phyloP scores from a whole-genome alignment of 2,113 vertebrate genomes.

The Brachyhypopomus gauderio region DNA sequence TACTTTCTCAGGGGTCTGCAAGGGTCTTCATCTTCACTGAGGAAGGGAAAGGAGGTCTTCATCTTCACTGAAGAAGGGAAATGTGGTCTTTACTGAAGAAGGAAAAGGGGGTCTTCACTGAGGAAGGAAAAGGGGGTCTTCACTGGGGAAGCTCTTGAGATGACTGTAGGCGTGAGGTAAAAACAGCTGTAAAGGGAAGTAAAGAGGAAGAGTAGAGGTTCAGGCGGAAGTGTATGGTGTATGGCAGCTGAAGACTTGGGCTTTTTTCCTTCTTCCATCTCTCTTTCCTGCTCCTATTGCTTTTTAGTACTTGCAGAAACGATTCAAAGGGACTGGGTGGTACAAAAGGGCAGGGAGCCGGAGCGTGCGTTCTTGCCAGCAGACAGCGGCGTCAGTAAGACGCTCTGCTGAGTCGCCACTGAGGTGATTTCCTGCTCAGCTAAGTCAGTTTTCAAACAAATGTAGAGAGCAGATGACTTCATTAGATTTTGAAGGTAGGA shows the following conservation, averaged over 20 bases:
- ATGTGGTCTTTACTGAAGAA: too few species aligned
- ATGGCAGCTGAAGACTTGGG: background rate
- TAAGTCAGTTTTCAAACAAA: background rate
- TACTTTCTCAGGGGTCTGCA: too few species aligned
- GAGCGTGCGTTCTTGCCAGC: background rate
- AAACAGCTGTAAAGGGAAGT: conserved; percentile 15
- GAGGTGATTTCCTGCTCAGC: background rate
- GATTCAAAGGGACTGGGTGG: background rate
- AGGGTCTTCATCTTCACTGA: background rate
- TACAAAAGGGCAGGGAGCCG: background rate
- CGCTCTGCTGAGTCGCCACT: background rate
- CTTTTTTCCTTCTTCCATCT: too few species aligned
- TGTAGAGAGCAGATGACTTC: background rate
- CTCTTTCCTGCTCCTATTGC: background rate
- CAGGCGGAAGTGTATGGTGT: conserved; percentile 13
- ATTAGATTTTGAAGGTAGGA: background rate
- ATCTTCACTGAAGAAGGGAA: too few species aligned
- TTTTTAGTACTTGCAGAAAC: background rate
- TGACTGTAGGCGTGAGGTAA: conserved; percentile 1
- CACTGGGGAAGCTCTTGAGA: background rate
- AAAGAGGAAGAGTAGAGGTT: conserved; percentile 36
- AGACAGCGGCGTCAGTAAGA: background rate
- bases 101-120: too few species aligned
- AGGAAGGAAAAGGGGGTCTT: background rate
- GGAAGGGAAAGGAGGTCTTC: background rate